A percentile compares a stretch with the other conserved stretches of the same genome.
phyloP scores from a whole-genome alignment of 2,797 vertebrate species.

The Neosilurus hyrtlii region DNA sequence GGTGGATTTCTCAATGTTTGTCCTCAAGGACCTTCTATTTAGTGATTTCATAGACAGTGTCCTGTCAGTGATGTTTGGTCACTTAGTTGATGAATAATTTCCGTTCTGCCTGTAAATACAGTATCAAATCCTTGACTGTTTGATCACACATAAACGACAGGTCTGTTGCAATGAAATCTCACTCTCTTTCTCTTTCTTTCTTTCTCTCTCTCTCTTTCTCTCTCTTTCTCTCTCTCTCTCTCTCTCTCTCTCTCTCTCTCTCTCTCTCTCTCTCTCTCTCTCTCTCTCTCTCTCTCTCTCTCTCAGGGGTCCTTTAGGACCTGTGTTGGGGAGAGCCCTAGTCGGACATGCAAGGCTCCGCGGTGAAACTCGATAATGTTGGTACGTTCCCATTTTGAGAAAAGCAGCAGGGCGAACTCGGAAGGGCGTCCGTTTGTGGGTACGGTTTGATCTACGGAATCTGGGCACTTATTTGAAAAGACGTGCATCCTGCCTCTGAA shows the following conservation, averaged over 20 bases:
- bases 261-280: constrained; percentile 70
- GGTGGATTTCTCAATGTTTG: constrained; percentile 73
- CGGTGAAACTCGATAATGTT: not conserved
- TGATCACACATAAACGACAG: constrained; percentile 62
- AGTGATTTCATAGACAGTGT: constrained; percentile 61
- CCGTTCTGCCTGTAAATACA: constrained; percentile 67
- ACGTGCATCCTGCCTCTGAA: not conserved
- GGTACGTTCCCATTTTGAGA: constrained; percentile 11
- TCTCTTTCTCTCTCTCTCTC: constrained; percentile 11
- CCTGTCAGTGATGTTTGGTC: constrained; percentile 58
- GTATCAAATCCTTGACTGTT: constrained; percentile 66
- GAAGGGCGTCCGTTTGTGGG: constrained; percentile 1
- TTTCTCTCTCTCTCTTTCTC: not conserved
- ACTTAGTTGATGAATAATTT: constrained; percentile 44
- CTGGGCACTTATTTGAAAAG: not conserved
- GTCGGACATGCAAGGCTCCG: not conserved
- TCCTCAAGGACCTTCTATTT: constrained; percentile 72
- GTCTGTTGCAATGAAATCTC: constrained; percentile 74
- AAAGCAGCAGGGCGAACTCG: not conserved
- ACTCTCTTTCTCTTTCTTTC: constrained; percentile 58
- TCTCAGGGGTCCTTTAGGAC: constrained; percentile 73
- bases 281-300: constrained; percentile 69
- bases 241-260: constrained; percentile 64
- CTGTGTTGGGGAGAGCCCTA: constrained; percentile 70
- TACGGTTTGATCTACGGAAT: not conserved